Percentiles rank a stretch among this genome's conserved stretches.
These are phyloP conservation scores for Hemiprocne comata DNA, from an alignment of 2,113 vertebrate species.

Conservation along the genomic window DNA sequence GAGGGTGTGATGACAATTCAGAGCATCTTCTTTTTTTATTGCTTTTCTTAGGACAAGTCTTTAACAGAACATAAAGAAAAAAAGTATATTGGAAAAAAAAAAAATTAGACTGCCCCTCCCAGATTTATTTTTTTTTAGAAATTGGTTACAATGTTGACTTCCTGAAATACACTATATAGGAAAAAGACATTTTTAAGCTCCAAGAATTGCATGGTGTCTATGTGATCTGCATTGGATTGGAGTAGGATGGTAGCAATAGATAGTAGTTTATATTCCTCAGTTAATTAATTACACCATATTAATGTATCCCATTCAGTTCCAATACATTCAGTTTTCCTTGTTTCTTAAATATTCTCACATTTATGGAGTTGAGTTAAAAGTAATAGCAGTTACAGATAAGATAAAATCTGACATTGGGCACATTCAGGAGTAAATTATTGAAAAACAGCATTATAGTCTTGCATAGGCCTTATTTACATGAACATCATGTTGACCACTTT, in stretches of 20 bases:
- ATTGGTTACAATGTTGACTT: not conserved
- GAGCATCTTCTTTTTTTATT: not conserved
- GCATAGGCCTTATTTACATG: not conserved
- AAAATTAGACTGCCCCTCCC: no score
- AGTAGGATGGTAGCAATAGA: not conserved
- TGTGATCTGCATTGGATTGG: not conserved
- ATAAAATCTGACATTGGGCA: not conserved
- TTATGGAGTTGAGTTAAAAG: not conserved
- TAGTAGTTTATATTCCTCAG: not conserved
- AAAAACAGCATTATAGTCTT: not conserved
- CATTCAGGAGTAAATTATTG: not conserved
- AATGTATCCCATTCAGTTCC: not conserved
- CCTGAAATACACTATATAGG: not conserved
- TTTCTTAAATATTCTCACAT: not conserved
- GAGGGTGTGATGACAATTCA: not conserved
- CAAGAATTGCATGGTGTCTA: not conserved
- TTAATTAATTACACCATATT: not conserved
- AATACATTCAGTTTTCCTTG: not conserved
- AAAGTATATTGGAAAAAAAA: not conserved
- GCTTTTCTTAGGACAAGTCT: not conserved
- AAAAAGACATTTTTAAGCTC: not conserved
- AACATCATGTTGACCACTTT: not conserved
- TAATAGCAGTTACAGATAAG: not conserved
- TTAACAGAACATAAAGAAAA: not conserved
- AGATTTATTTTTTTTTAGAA: not conserved